Conservation (phyloP, 2,797 vertebrate species). For the Epinephelus coioides region DNA sequence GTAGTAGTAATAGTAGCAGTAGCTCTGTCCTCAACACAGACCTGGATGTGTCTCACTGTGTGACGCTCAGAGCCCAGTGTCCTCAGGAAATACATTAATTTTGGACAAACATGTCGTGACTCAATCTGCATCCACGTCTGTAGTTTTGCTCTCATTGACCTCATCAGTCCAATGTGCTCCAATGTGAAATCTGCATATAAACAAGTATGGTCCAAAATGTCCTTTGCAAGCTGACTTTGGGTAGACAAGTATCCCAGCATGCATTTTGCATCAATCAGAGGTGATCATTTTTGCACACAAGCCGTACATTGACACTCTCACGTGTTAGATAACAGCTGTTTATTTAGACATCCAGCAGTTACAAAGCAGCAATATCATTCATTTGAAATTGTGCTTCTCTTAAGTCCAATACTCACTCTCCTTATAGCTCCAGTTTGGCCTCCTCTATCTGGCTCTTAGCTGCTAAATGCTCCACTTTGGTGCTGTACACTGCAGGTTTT, state of each 20-base stretch:
- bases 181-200: neutral
- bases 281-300: neutral
- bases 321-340: neutral
- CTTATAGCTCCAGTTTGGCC: neutral
- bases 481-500: neutral
- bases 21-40: neutral
- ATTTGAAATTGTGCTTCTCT: neutral
- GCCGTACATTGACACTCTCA: neutral
- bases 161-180: neutral
- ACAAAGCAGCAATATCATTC: neutral
- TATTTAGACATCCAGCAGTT: neutral
- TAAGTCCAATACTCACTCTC: neutral
- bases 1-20: neutral
- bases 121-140: neutral
- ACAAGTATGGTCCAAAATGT: neutral
- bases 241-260: neutral
- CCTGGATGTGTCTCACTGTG: neutral
- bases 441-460: neutral
- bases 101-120: neutral
- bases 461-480: neutral
- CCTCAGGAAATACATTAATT: neutral
- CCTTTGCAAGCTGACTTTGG: neutral
- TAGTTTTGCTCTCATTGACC: neutral
- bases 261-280: neutral
- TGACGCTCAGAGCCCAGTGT: neutral